Base-by-base conservation (phyloP, 2,888 invertebrate genomes). In the Cheilosia vulpina region DNA sequence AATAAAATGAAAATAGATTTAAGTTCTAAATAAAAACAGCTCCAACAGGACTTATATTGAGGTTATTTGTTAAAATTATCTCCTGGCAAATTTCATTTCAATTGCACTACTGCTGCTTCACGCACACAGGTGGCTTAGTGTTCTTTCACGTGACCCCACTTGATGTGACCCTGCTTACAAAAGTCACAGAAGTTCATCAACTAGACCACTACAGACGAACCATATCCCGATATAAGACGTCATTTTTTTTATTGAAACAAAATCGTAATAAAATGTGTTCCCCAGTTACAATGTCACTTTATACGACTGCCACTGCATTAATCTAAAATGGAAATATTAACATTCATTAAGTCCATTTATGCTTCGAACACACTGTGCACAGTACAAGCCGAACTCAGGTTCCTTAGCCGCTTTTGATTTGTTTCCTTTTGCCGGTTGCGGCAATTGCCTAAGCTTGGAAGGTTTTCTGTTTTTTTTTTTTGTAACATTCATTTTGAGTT, bases 281-380 rank as follows among this genome's bases (percentile, higher is more conserved):
- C 9, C 17, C n/a, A 9, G n/a, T 4, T 17, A 47, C 45, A 5
- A 9, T 9, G n/a, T 7, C 15, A 60, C 77, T 53, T 68, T 80
- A 62, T 75, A 47, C 21, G 79, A 27, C 17, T 60, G 21, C 43
- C 68, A 27, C 21, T 60, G 21, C 43, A 75, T 75, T 75, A 63
- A 62, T 58, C 68, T 55, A 27, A 75, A 75, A 75, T 68, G 62
- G 75, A 55, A 63, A 50, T 65, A 57, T 71, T 63, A 81, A 76
- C 80, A 80, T 82, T 53, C 58, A 77, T 47, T 45, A 57, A 27
- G 78, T 72, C 72, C 53, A 66, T 68, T 71, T 78, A 72, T 57
- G 55, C 62, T 45, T 34, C 57, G 34, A 58, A 21, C 41, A 65
- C 65, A 83, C 66, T 75, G 57, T 79, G 19, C 65, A 83, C 62